A percentile compares a stretch with the other conserved stretches of the same genome.
Conservation (phyloP, 1,140 invertebrate species). For the Heliconius nattereri region DNA sequence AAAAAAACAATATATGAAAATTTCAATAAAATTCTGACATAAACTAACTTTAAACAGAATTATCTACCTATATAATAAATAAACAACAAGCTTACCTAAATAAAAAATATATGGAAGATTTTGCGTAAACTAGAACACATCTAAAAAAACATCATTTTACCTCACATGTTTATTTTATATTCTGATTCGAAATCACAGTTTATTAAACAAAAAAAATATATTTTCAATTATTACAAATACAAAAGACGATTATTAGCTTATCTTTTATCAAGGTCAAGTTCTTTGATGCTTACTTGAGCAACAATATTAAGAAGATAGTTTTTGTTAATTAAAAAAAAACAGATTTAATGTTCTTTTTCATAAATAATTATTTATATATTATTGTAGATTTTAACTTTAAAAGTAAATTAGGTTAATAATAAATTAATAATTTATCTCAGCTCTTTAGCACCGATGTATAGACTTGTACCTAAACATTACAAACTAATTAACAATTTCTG, state of each 20-base stretch:
- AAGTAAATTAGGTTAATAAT: background rate
- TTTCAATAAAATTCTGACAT: too few relatives aligned
- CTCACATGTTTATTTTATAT: too few relatives aligned
- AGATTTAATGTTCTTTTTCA: background rate
- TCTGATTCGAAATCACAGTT: too few relatives aligned
- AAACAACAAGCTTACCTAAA: background rate
- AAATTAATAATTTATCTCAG: background rate
- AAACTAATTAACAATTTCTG: constrained; percentile 12
- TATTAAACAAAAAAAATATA: too few relatives aligned
- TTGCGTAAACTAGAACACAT: too few relatives aligned
- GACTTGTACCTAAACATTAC: background rate
- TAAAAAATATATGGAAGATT: background rate
- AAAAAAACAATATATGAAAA: too few relatives aligned
- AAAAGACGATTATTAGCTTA: background rate
- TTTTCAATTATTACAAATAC: background rate
- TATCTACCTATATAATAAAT: too few relatives aligned
- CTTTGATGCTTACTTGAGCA: background rate
- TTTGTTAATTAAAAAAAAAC: background rate
- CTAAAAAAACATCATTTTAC: too few relatives aligned
- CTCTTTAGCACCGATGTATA: background rate
- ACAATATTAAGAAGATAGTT: background rate
- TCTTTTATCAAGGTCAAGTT: background rate
- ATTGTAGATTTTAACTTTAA: background rate
- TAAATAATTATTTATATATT: background rate
- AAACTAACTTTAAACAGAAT: too few relatives aligned